Base-by-base conservation (phyloP, 1,140 invertebrate genomes). In the Polyergus mexicanus region DNA sequence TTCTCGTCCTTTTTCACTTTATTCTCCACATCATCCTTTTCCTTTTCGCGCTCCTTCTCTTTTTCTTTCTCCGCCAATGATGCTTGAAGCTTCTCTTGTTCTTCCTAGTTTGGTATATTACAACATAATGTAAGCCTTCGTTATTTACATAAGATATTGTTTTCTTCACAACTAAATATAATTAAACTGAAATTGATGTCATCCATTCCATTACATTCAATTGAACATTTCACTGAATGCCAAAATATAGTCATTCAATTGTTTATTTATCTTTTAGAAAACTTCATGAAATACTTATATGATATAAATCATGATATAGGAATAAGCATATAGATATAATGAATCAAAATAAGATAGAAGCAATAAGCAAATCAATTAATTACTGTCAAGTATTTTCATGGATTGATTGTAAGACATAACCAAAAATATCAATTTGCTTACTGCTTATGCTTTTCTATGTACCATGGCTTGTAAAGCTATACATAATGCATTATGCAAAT, bases 21-120 rank as follows among this genome's bases (percentile, higher is more conserved):
- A 71, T 85, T 91, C 83, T 95, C 93, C 75, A 93, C 86, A 86
- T 96, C 91, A 89, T 95, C 93, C 78, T 95, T 95, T 35, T 95
- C 94, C 81, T 94, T 95, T 16, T 95, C 93, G n/a, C 93, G 90
- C 28, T 95, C 95, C 87, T 96, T 94, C 22, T 96, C 95, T 84
- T 95, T 96, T 54, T 95, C 95, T 81, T 95, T 96, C 44, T 96
- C 95, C 69, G 95, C 94, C 72, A 97, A 81, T 25, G 95, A 96
- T 77, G 96, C 96, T 89, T 96, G 96, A 51, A 97, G 96, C 86
- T 96, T 96, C 85, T 97, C 97, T 94, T 97, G 97, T 88, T 97
- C 97, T 92, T 97, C 97, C 97, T 97, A 88, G 78, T 74, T 80
- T 35, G 38, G 88, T 58, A 80, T 77, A 74, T 85, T 54, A 78